These are phyloP conservation scores for Falco novaeseelandiae DNA, from an alignment of 2,797 vertebrate species.

Conservation along the genomic window DNA sequence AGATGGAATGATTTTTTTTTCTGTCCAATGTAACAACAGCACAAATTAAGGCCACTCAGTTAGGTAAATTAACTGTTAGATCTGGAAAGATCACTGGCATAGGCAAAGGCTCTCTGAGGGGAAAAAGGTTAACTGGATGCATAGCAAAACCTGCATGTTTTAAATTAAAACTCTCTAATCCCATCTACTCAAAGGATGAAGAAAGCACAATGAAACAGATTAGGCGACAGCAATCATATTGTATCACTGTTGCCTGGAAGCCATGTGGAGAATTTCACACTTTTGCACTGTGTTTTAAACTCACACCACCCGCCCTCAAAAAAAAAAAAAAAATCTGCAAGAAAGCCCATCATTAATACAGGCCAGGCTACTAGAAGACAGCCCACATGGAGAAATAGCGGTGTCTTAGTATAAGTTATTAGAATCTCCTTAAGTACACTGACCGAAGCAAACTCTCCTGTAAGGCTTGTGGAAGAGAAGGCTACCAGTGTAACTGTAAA, in stretches of 20 bases:
- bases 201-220: constrained; percentile 38
- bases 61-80: constrained; percentile 45
- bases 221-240: constrained; percentile 5
- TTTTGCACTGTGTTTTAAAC: background rate
- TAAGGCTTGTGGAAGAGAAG: background rate
- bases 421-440: background rate
- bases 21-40: background rate
- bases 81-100: constrained; percentile 7
- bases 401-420: background rate
- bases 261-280: constrained; percentile 11
- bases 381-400: too few relatives aligned
- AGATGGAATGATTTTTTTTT: background rate
- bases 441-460: background rate
- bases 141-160: constrained; percentile 52
- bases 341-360: background rate
- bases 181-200: constrained; percentile 49
- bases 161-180: constrained; percentile 55
- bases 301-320: background rate
- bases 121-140: constrained; percentile 54
- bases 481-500: background rate
- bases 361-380: background rate
- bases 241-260: background rate
- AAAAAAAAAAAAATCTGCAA: background rate
- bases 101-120: constrained; percentile 20
- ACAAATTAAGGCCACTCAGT: constrained; percentile 26